Evolutionary conservation across 2,888 invertebrate genomes (phyloP).

Genomic region (Thecophora atra): DNA sequence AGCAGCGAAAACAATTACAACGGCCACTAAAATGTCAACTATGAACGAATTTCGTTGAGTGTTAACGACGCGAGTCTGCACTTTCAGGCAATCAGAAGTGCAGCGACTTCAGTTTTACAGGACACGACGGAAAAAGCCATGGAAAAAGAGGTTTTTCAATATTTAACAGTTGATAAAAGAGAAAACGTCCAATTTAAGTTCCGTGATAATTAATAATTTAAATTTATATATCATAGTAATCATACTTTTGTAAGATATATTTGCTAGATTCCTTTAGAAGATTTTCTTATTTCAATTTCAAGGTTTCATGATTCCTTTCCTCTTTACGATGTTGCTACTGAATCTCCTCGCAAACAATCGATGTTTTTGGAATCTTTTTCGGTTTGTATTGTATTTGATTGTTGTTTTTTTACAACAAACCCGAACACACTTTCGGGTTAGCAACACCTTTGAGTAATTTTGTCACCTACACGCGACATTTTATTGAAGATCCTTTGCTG

Average conservation of each 20-base stretch:
- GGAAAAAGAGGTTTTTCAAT: no score
- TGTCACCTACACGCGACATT: constrained; percentile 43
- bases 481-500: background rate
- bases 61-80: constrained; percentile 27
- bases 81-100: background rate
- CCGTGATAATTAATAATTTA: no score
- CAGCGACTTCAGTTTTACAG: background rate
- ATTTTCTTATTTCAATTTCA: no score
- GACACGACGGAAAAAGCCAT: background rate
- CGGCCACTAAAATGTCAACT: constrained; percentile 8
- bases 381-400: background rate
- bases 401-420: background rate
- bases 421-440: background rate
- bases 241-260: no score
- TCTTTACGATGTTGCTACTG: background rate
- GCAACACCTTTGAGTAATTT: background rate
- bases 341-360: background rate
- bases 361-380: background rate
- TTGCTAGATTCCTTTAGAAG: no score
- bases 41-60: background rate
- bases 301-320: no score
- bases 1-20: constrained; percentile 30
- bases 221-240: no score
- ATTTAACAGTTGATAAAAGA: no score
- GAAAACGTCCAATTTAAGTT: no score